Evolutionary conservation across 2,113 vertebrate species (phyloP).

Genomic region (Marcusenius ussheri): DNA sequence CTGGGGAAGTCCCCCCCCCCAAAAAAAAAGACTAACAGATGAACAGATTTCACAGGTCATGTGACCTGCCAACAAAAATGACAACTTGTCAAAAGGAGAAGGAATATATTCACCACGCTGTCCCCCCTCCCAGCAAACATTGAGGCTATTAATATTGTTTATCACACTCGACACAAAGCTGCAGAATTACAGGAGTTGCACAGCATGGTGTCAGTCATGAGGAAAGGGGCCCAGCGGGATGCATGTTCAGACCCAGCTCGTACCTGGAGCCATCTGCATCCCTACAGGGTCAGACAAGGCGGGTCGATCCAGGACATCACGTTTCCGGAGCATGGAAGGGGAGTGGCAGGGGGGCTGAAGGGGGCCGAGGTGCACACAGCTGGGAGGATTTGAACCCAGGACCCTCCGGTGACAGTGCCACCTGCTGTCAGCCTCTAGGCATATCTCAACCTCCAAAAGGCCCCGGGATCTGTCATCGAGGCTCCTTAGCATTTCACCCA

Average conservation of each 20-base stretch:
- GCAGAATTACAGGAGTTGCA: neutral
- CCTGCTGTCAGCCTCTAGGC: neutral
- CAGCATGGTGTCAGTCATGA: neutral
- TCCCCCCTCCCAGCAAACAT: neutral
- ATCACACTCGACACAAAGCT: neutral
- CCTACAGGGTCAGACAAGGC: neutral
- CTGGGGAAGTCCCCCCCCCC: neutral
- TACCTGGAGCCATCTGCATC: neutral
- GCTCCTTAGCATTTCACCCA: neutral
- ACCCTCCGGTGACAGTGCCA: neutral
- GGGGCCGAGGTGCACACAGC: neutral
- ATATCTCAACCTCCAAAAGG: neutral
- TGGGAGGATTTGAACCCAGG: neutral
- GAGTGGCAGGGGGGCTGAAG: neutral
- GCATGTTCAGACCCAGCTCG: neutral
- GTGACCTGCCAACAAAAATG: neutral
- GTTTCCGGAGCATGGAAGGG: neutral
- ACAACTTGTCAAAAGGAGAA: neutral
- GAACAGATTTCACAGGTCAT: slow-evolving; percentile 7
- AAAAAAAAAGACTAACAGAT: neutral
- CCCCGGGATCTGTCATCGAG: neutral
- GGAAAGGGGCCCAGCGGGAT: neutral
- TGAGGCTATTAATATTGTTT: neutral
- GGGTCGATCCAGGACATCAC: neutral
- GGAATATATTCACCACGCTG: neutral